Conservation (phyloP, 2,797 vertebrate species). For the Triplophysa yarkandensis region DNA sequence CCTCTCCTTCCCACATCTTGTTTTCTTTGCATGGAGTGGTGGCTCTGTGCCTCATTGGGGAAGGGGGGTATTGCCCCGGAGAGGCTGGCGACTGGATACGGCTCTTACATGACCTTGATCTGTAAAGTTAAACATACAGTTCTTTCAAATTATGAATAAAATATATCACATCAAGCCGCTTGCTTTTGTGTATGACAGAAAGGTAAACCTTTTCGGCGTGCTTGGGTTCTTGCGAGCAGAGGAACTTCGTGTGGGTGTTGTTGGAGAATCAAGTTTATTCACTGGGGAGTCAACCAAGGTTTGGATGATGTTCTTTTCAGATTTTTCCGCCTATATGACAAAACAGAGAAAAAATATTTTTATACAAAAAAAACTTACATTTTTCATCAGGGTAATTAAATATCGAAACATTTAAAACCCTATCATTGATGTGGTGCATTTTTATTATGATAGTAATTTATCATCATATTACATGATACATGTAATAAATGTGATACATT, state of each 20-base stretch:
- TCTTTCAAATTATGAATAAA: neutral
- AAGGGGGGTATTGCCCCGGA: constrained; percentile 81
- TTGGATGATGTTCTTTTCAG: constrained; percentile 67
- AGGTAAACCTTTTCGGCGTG: constrained; percentile 81
- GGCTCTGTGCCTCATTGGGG: constrained; percentile 82
- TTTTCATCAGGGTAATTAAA: too few species aligned
- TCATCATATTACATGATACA: too few species aligned
- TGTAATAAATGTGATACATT: too few species aligned
- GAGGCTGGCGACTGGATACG: constrained; percentile 90
- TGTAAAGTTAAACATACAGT: constrained; percentile 37
- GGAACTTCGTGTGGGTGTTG: constrained; percentile 77
- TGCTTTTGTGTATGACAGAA: neutral
- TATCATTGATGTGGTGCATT: too few species aligned
- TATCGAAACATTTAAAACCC: too few species aligned
- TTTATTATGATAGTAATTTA: too few species aligned
- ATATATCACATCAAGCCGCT: neutral
- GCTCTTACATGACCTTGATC: constrained; percentile 78
- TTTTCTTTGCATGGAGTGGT: constrained; percentile 73
- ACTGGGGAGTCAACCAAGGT: constrained; percentile 71
- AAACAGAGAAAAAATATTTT: too few species aligned
- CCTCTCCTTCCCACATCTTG: constrained; percentile 75
- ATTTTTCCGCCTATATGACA: constrained; percentile 75
- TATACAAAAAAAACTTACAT: too few species aligned
- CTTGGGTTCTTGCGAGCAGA: constrained; percentile 81
- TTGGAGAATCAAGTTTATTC: constrained; percentile 80